Percentiles rank a stretch among this genome's conserved stretches.
Evolutionary conservation across 2,113 vertebrate genomes (phyloP).

Genomic region (Pyrgilauda ruficollis): DNA sequence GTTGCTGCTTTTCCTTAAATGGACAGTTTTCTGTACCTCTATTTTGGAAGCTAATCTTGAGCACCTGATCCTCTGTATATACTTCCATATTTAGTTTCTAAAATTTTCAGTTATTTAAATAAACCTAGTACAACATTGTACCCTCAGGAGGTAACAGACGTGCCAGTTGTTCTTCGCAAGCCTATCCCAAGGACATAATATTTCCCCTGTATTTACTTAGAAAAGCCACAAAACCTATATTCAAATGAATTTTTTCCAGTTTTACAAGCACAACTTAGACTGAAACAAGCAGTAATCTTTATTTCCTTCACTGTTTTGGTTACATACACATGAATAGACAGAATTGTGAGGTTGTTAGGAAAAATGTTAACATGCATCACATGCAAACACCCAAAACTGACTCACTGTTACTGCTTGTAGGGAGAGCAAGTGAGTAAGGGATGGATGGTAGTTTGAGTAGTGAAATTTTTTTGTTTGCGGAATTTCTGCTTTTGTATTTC

Average conservation of each 20-base stretch:
- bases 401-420: not conserved
- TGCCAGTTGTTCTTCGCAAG: not conserved
- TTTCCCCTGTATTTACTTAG: not conserved
- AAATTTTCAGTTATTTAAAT: not conserved
- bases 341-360: not conserved
- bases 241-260: not conserved
- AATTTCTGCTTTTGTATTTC: not conserved
- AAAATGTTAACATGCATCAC: not conserved
- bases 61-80: not conserved
- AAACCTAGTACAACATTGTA: not conserved
- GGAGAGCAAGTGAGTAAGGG: not conserved
- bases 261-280: not conserved
- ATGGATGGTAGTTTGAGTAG: not conserved
- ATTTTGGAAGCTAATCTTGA: not conserved
- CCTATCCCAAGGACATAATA: not conserved
- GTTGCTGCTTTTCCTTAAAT: not conserved
- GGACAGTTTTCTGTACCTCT: not conserved
- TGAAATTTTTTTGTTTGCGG: not conserved
- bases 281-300: not conserved
- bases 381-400: not conserved
- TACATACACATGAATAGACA: not conserved
- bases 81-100: not conserved
- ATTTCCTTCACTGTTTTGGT: not conserved
- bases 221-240: not conserved
- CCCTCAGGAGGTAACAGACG: not conserved